A percentile compares a stretch with the other conserved stretches of the same genome.
Conservation (phyloP, 2,113 vertebrate genomes). For the Platysteira castanea region DNA sequence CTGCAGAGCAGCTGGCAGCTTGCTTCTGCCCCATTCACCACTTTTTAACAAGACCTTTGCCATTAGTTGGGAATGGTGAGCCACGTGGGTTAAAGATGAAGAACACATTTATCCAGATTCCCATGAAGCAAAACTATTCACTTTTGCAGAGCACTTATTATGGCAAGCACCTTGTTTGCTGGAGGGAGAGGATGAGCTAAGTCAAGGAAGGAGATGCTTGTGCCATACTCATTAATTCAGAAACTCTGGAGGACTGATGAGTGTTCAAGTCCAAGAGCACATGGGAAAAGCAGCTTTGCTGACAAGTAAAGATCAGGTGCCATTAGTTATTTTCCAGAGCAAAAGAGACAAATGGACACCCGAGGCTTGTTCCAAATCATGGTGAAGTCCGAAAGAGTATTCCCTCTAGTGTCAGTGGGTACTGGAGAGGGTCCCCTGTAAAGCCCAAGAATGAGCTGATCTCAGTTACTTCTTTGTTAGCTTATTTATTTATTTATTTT, state of each 20-base stretch:
- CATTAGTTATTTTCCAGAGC: not conserved
- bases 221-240: not conserved
- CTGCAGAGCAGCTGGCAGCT: not conserved
- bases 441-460: not conserved
- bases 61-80: not conserved
- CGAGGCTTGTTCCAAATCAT: not conserved
- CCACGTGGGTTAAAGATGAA: not conserved
- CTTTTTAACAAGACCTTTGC: not conserved
- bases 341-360: not conserved
- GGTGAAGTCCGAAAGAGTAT: not conserved
- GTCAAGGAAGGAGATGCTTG: not conserved
- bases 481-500: not conserved
- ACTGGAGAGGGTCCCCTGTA: not conserved
- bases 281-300: not conserved
- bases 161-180: not conserved
- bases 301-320: not conserved
- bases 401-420: not conserved
- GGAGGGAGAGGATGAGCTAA: not conserved
- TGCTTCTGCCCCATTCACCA: fast-evolving
- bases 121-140: not conserved
- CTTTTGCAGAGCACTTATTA: not conserved
- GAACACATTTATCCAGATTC: not conserved
- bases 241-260: not conserved
- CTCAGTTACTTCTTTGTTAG: not conserved
- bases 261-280: not conserved